Conservation (phyloP, 2,113 vertebrate species). For the Chaetura pelagica region DNA sequence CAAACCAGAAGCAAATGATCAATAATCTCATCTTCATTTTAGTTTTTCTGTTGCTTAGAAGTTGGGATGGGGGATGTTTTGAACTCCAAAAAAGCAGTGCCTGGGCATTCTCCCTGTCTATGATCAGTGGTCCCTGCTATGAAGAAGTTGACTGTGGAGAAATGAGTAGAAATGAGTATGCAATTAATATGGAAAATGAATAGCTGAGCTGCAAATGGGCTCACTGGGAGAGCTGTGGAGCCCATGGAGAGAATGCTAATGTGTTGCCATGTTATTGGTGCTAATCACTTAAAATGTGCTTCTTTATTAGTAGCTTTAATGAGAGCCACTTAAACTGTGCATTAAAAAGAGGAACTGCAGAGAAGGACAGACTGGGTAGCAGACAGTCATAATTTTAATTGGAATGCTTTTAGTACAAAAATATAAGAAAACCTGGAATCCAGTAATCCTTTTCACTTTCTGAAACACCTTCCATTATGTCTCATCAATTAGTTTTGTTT, state of each 20-base stretch:
- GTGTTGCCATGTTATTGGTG: slow-evolving; percentile 71
- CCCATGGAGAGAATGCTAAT: slow-evolving; percentile 68
- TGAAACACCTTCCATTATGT: slow-evolving; percentile 4
- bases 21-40: background rate
- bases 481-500: slow-evolving; percentile 23
- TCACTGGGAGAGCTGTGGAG: slow-evolving; percentile 57
- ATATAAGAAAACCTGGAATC: slow-evolving; percentile 37
- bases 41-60: background rate
- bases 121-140: background rate
- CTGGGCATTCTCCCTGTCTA: background rate
- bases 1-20: background rate
- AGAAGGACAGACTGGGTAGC: slow-evolving; percentile 60
- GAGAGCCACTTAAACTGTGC: slow-evolving; percentile 79
- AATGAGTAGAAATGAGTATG: slow-evolving; percentile 11
- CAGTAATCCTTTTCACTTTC: slow-evolving; percentile 24
- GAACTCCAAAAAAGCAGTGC: background rate
- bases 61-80: background rate
- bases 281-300: slow-evolving; percentile 78
- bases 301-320: slow-evolving; percentile 80
- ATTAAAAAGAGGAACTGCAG: slow-evolving; percentile 76
- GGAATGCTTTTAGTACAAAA: slow-evolving; percentile 72
- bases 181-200: slow-evolving; percentile 73
- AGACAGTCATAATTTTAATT: slow-evolving; percentile 72
- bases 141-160: background rate
- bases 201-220: slow-evolving; percentile 64